Conservation (phyloP, 2,113 vertebrate genomes). For the Neomonachus schauinslandi region DNA sequence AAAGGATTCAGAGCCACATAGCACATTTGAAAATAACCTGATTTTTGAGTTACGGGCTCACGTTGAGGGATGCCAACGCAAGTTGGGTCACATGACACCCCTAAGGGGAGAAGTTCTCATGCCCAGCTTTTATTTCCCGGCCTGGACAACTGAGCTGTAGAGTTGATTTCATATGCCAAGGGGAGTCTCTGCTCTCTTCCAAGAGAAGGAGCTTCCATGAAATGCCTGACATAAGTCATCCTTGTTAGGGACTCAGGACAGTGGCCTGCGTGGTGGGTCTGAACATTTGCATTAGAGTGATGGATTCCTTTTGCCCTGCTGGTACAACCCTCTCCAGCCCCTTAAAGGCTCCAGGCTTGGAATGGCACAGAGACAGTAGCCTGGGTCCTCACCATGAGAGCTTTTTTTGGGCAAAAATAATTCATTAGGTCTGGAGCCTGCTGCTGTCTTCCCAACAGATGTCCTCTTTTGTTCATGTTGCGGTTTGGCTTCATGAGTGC, state of each 20-base stretch:
- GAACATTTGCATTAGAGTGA: conserved; percentile 45
- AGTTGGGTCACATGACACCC: background rate
- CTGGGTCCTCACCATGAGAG: conserved; percentile 47
- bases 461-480: conserved; percentile 65
- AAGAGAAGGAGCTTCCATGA: background rate
- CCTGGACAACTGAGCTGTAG: background rate
- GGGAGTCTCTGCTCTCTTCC: background rate
- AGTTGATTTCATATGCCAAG: background rate
- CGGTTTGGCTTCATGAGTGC: conserved; percentile 35
- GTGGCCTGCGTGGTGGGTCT: background rate
- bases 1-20: background rate
- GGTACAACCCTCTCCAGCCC: background rate
- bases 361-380: conserved; percentile 45
- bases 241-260: background rate
- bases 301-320: conserved; percentile 31
- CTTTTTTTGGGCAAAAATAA: conserved; percentile 58
- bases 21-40: background rate
- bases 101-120: background rate
- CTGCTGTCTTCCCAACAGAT: conserved; percentile 60
- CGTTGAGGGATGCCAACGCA: background rate
- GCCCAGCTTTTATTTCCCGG: background rate
- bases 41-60: background rate
- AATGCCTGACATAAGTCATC: background rate
- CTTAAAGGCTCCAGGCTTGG: conserved; percentile 45
- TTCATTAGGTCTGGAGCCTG: conserved; percentile 61